Conservation (phyloP, 1,140 invertebrate genomes). For the Ladona fulva region DNA sequence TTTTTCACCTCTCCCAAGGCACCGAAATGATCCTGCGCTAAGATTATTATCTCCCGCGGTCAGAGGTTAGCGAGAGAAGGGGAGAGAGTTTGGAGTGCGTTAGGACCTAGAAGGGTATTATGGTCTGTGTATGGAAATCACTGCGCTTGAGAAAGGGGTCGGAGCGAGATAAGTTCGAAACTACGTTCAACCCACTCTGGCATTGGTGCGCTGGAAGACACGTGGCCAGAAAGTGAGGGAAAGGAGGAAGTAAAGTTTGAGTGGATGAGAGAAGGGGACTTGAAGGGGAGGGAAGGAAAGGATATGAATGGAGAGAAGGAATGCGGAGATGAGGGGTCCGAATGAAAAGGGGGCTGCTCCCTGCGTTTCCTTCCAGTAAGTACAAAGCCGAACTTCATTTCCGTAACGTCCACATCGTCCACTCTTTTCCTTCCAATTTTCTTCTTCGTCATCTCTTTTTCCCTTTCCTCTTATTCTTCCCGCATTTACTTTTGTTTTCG, state of each 20-base stretch:
- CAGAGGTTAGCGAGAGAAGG: neutral
- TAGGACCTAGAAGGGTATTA: neutral
- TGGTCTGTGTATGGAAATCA: neutral
- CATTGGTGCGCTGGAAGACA: neutral
- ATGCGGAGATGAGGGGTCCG: neutral
- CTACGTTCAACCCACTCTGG: neutral
- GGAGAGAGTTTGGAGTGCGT: neutral
- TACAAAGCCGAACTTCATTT: neutral
- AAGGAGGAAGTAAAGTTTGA: neutral
- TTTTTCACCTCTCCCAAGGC: no score
- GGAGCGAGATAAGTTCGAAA: neutral
- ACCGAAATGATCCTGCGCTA: neutral
- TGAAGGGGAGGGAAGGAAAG: neutral
- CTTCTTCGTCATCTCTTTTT: neutral
- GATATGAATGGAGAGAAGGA: neutral
- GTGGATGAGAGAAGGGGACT: neutral
- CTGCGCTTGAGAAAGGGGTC: neutral
- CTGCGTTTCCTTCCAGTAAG: neutral
- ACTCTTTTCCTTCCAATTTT: neutral
- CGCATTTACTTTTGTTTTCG: neutral
- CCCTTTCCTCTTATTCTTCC: neutral
- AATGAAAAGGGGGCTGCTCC: neutral
- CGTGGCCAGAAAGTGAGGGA: neutral
- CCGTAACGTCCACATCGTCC: neutral
- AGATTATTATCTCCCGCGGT: neutral